Percentiles rank a stretch among this genome's conserved stretches.
These are phyloP conservation scores for Metacarcinus magister DNA, from an alignment of 2,888 invertebrate species.

Conservation along the genomic window DNA sequence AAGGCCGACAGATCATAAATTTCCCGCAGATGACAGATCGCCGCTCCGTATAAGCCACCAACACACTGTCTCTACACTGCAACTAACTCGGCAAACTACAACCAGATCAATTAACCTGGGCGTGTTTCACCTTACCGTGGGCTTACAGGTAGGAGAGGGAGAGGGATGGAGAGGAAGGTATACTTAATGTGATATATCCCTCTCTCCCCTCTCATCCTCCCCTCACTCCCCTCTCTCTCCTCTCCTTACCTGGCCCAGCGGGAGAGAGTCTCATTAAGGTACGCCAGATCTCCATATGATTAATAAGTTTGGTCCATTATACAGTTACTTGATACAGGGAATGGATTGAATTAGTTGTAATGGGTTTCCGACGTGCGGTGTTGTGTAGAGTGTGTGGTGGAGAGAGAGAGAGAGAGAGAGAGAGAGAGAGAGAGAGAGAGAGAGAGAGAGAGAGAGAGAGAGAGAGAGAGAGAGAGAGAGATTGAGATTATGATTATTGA, in stretches of 20 bases:
- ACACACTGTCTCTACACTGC: not conserved
- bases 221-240: not conserved
- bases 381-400: not conserved
- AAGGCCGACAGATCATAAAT: not conserved
- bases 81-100: not conserved
- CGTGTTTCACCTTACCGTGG: conserved; percentile 12
- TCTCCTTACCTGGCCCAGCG: conserved; percentile 33
- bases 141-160: not conserved
- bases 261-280: conserved; percentile 30
- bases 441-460: not conserved
- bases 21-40: not conserved
- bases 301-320: conserved; percentile 45
- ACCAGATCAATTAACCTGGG: conserved; percentile 14
- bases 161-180: not conserved
- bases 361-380: not conserved
- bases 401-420: conserved; percentile 2
- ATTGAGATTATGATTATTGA: too few relatives aligned
- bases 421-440: conserved; percentile 10
- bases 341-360: conserved; percentile 45
- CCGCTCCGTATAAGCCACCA: not conserved
- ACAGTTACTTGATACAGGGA: conserved; percentile 11
- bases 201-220: not conserved
- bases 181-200: not conserved
- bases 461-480: too few relatives aligned
- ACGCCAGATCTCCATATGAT: conserved; percentile 35